Base-by-base conservation (phyloP, 1,140 invertebrate genomes). In the Microplitis demolitor region DNA sequence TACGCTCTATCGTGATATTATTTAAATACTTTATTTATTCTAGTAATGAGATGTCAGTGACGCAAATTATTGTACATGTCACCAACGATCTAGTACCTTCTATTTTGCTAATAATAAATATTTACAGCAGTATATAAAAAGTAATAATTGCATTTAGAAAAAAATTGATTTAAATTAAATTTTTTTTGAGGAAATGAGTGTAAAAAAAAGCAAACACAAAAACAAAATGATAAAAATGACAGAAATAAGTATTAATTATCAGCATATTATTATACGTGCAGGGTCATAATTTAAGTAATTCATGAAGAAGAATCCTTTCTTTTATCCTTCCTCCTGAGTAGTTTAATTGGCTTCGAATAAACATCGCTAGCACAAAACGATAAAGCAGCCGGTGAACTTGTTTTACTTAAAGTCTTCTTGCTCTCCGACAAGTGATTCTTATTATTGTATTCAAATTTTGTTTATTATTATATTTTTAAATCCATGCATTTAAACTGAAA, bases 301-400 rank as follows among this genome's bases (percentile, higher is more conserved):
- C 56, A 58, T 58, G 24, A 58, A 58, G 56, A 31, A 58, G 56
- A 58, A 58, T 58, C 14, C 34, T 16, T 35, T 50, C 14, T 35
- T 11, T 64, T 35, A 67, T 67, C 66, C 51, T 35, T 54, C 50
- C 13, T 64, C 14, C 16, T 24, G 39, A 37, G 13, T 61, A 54
- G 69, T 64, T 63, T 71, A 71, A 71, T 71, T 71, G 69, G 61
- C 69, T 54, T 64, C 69, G 61, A 63, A 64, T 71, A 71, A 71
- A 71, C 69, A 66, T 39, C 11, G 35, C 35, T 61, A 64, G 50
- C 50, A 71, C 69, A 71, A 71, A 71, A 61, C 69, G 61, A 63
- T 71, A 71, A 64, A 56, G 60, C 62, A 50, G 14, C 39, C 66
- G 54, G 66, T 54, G 51, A 67, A 67, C 66, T 39, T 50, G 39